Conservation (phyloP, 2,888 invertebrate species). For the Drosophila mettleri region DNA sequence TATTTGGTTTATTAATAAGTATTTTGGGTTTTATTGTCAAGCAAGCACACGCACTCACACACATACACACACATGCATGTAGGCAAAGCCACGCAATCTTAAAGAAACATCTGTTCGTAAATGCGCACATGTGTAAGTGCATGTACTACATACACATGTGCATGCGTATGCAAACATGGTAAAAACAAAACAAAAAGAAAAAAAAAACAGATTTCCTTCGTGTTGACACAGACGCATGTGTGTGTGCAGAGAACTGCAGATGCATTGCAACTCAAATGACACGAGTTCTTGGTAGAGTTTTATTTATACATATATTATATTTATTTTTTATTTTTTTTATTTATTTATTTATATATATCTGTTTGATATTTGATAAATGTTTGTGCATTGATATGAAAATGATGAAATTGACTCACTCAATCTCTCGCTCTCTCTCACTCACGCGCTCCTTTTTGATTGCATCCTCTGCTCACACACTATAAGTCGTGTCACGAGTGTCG, state of each 20-base stretch:
- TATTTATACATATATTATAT: neutral
- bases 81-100: conserved; percentile 42
- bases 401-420: neutral
- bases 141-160: conserved; percentile 7
- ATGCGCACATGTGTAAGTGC: neutral
- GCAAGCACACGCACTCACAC: neutral
- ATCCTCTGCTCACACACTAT: neutral
- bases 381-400: neutral
- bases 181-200: neutral
- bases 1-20: too few species aligned
- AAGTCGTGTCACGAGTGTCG: conserved; percentile 4
- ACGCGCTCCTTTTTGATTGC: neutral
- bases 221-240: conserved; percentile 9
- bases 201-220: conserved; percentile 6
- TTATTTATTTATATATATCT: too few species aligned
- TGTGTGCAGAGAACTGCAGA: neutral
- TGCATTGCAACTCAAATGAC: neutral
- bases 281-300: neutral
- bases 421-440: neutral
- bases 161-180: conserved; percentile 12
- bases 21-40: neutral
- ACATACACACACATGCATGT: neutral
- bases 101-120: conserved; percentile 39
- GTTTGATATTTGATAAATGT: neutral
- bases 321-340: too few species aligned